Base-by-base conservation (phyloP, 2,113 vertebrate species). In the Gracilinanus agilis region DNA sequence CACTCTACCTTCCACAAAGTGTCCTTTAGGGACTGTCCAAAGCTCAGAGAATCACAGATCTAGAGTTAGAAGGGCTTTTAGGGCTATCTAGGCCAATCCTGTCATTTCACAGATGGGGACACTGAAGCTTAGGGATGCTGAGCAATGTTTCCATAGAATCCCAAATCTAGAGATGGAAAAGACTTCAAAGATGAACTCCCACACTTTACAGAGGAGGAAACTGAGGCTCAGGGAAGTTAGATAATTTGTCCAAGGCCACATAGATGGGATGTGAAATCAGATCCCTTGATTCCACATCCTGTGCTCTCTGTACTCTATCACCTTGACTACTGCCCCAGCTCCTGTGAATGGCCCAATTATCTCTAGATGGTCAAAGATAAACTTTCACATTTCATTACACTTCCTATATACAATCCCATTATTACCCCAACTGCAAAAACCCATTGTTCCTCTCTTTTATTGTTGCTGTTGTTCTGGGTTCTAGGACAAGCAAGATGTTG, bases 401-500 rank as follows among this genome's bases (percentile, higher is more conserved):
- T 94, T 67, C 91, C 55, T 40, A 0, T 75, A 40, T 83, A 91
- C 29, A 58, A n/a, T 55, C 24, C 54, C 53, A 58, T 88, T 24
- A 83, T 53, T 61, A 40, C n/a, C 91, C 55, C 44, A 55, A 10
- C 24, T 21, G n/a, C 2, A 21, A 6, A 83, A 92, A 6, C 55
- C 97, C 89, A 97, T 89, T 90, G 61, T 90, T 13, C 25, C 90
- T 90, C 55, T 96, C 91, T 83, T 83, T 96, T 0, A 44, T 34
- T 75, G 9, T n/a, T 83, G n/a, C 34, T 90, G 89, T 27, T 93
- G 96, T 93, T 96, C n/a, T 54, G 44, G 93, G 24, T 95, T 95
- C 89, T 98, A 99, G 99, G 98, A 99, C 99, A 0, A 99, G 99
- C 96, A 99, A 99, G 56, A 98, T 99, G 96, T 98, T 99, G 97